phyloP scores from a whole-genome alignment of 2,113 vertebrate species.

The Phyllostomus hastatus region DNA sequence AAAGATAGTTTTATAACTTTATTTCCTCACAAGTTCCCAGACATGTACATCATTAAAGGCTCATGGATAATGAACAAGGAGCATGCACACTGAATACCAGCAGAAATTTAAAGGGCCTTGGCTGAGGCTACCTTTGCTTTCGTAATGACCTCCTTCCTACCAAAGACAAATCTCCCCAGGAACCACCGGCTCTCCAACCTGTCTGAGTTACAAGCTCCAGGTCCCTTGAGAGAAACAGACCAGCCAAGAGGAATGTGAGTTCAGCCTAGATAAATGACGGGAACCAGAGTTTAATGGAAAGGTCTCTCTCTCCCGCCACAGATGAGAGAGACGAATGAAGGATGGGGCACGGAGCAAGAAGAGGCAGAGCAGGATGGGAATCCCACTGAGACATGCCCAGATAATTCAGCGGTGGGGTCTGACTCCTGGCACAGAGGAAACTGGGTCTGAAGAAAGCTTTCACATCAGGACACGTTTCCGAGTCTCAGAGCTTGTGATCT shows the following conservation, averaged over 20 bases:
- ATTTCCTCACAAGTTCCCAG: background rate
- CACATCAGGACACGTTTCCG: background rate
- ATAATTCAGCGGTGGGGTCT: background rate
- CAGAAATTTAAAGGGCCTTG: background rate
- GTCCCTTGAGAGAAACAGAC: constrained; percentile 43
- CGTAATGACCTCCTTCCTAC: background rate
- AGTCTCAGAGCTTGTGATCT: background rate
- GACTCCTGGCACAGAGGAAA: background rate
- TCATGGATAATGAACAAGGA: background rate
- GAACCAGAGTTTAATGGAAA: constrained; percentile 48
- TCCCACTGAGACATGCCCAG: fast-evolving
- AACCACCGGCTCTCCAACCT: background rate
- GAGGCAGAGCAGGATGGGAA: background rate
- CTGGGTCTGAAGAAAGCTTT: background rate
- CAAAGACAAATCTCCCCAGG: background rate
- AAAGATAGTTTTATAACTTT: background rate
- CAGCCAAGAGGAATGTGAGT: background rate
- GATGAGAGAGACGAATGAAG: constrained; percentile 8
- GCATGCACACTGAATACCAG: background rate
- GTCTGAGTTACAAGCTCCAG: background rate
- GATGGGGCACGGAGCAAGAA: background rate
- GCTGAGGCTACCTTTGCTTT: background rate
- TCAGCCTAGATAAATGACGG: constrained; percentile 49
- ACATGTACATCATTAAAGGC: constrained; percentile 19
- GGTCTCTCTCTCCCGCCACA: constrained; percentile 30